Conservation (phyloP, 2,797 vertebrate species). For the Enteromius trimaculatus region DNA sequence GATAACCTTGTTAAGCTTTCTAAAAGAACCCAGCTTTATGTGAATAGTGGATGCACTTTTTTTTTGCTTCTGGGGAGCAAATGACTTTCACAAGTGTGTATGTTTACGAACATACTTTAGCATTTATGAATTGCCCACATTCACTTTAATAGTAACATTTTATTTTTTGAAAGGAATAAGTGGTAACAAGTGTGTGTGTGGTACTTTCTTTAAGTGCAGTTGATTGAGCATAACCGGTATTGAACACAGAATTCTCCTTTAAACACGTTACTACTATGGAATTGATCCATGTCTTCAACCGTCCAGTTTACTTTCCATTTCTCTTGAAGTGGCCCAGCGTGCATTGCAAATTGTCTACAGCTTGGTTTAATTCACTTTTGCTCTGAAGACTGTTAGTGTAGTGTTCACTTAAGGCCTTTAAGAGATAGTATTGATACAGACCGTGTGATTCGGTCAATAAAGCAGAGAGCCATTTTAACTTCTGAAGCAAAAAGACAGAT, state of each 20-base stretch:
- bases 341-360: neutral
- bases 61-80: too few relatives aligned
- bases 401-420: neutral
- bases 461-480: conserved; percentile 1
- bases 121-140: neutral
- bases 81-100: too few relatives aligned
- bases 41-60: too few relatives aligned
- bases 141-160: neutral
- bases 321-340: neutral
- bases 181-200: neutral
- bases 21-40: too few relatives aligned
- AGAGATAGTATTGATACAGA: conserved; percentile 15
- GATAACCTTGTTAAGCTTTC: too few relatives aligned
- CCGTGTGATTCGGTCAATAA: conserved; percentile 4
- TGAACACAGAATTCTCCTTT: neutral
- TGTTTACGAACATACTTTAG: too few relatives aligned
- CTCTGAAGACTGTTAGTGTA: conserved; percentile 2
- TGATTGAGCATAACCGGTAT: neutral
- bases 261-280: neutral
- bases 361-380: conserved; percentile 18
- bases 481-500: neutral
- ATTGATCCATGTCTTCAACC: conserved; percentile 10
- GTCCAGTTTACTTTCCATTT: neutral
- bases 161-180: neutral
- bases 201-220: neutral